Evolutionary conservation across 2,113 vertebrate species (phyloP), one percentile per base, ranked within the genome.

Genomic region (Amazona vittata): DNA sequence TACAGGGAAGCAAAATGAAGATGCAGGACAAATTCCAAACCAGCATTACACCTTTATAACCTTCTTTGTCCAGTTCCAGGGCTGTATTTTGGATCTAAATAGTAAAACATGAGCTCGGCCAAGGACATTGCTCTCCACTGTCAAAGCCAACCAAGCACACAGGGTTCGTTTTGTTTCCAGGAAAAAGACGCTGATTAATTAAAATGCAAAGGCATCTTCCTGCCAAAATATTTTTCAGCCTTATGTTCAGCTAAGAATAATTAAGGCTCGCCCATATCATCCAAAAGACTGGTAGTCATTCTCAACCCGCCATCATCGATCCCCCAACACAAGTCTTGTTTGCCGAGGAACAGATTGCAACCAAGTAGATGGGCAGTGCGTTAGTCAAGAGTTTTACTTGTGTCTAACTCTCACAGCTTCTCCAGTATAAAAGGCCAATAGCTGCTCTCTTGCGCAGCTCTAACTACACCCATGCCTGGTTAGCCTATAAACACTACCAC

Each of bases 161-260:
- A 75, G 17, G 50, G 33, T n/a, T 93, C 80, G 6, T 29, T 86
- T 77, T 92, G 29, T 52, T 93, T 89, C 73, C 83, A 94, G 39
- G 35, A 68, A 83, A 83, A 60, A 62, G 57, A 63, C 3, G 11
- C 16, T 57, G 83, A 96, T 87, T 94, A 94, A 96, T 95, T 97
- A 94, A 94, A 93, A 94, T 47, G 83, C 85, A 88, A 75, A 84
- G 53, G 44, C 46, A 44, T 75, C 64, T 67, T 78, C 76, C 89
- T 96, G 91, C 93, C 94, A 97, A 95, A 95, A 59, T 93, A 83
- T 89, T 94, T 92, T 37, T 64, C 86, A 95, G 82, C 89, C 96
- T 94, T 96, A 96, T 93, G 90, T 74, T 96, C 95, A 86, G 73
- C 81, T 93, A 86, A 89, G 82, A 85, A 82, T 92, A 90, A 93